phyloP scores from a whole-genome alignment of 2,113 vertebrate species.

The Brachyistius frenatus region DNA sequence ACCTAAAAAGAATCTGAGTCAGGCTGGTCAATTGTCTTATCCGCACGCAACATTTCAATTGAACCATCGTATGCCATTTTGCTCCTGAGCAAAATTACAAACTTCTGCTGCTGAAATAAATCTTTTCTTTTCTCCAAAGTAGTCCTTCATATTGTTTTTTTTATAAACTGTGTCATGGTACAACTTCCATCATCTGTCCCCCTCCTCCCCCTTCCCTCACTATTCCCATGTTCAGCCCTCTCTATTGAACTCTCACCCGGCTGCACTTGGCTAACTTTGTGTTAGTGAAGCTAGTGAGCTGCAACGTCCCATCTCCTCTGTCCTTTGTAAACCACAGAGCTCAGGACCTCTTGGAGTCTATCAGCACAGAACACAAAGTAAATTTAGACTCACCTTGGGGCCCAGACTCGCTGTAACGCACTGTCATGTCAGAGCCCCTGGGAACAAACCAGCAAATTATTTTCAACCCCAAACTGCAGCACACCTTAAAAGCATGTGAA shows the following conservation, averaged over 20 bases:
- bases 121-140: background rate
- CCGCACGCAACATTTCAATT: background rate
- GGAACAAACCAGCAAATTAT: background rate
- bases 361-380: slow-evolving; percentile 32
- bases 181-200: background rate
- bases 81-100: background rate
- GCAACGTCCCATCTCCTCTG: slow-evolving; percentile 42
- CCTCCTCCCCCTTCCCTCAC: background rate
- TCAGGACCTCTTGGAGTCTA: slow-evolving; percentile 34
- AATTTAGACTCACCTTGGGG: slow-evolving; percentile 49
- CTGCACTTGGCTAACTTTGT: slow-evolving; percentile 44
- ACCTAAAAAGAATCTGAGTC: background rate
- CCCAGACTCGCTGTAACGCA: slow-evolving; percentile 27
- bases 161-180: background rate
- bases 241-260: slow-evolving; percentile 58
- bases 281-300: slow-evolving; percentile 54
- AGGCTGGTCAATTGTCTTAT: background rate
- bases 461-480: background rate
- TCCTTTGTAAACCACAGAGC: slow-evolving; percentile 59
- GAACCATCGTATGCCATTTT: background rate
- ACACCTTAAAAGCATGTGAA: background rate
- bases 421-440: slow-evolving; percentile 24
- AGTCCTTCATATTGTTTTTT: background rate
- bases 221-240: slow-evolving; percentile 31
- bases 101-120: background rate